These are phyloP conservation scores for Monochamus alternatus DNA, from an alignment of 2,888 invertebrate genomes.

Conservation along the genomic window DNA sequence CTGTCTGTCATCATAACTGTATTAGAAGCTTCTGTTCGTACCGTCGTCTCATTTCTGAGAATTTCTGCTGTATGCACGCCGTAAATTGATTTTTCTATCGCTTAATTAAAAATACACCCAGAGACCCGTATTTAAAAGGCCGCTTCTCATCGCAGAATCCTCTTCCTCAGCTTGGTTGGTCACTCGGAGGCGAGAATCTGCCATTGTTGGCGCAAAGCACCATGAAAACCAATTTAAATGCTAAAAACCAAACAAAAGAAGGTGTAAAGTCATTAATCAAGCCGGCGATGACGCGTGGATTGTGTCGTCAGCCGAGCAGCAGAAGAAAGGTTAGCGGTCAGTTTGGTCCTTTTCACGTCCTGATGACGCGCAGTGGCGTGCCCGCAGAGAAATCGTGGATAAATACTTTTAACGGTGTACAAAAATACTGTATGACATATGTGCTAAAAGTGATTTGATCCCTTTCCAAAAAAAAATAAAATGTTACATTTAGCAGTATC, in stretches of 20 bases:
- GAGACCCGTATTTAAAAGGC: too few relatives aligned
- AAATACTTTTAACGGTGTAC: too few relatives aligned
- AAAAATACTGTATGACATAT: too few relatives aligned
- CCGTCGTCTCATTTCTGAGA: too few relatives aligned
- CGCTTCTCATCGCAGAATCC: not conserved
- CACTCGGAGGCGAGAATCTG: not conserved
- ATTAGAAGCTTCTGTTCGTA: too few relatives aligned
- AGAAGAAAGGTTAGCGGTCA: constrained; percentile 25
- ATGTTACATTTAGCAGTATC: too few relatives aligned
- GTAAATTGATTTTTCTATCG: too few relatives aligned
- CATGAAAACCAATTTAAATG: constrained; percentile 22
- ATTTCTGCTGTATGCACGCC: too few relatives aligned
- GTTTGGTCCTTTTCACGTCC: constrained; percentile 16
- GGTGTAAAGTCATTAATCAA: constrained; percentile 42
- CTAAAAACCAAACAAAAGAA: constrained; percentile 31
- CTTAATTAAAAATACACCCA: too few relatives aligned
- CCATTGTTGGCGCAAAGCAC: constrained; percentile 17
- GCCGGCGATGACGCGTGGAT: constrained; percentile 43
- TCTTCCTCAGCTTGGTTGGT: not conserved
- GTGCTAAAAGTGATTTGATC: too few relatives aligned
- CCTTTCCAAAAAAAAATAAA: too few relatives aligned
- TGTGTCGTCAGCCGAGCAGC: constrained; percentile 38
- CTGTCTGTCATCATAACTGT: too few relatives aligned
- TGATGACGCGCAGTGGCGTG: constrained; percentile 19
- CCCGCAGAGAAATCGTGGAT: not conserved